phyloP scores from a whole-genome alignment of 2,113 vertebrate genomes.

The Apteryx mantelli region DNA sequence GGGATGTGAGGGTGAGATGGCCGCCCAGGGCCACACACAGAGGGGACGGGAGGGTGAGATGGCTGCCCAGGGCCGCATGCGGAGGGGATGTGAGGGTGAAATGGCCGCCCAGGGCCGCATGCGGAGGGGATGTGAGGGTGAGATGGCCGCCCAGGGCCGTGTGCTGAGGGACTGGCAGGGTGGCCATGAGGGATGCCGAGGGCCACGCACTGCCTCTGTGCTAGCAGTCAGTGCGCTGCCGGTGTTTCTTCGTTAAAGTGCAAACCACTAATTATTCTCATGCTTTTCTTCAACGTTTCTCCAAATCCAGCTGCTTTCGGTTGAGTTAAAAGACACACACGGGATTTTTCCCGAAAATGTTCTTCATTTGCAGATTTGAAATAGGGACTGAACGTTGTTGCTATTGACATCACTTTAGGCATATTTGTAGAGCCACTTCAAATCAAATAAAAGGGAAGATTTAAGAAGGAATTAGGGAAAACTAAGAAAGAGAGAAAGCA shows the following conservation, averaged over 20 bases:
- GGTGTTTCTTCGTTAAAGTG: neutral
- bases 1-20: no score
- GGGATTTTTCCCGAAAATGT: neutral
- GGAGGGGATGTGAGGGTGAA: no score
- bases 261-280: accelerated
- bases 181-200: neutral
- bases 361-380: neutral
- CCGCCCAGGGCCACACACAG: no score
- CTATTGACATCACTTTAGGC: neutral
- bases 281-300: accelerated
- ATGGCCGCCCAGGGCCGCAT: no score
- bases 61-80: no score
- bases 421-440: neutral
- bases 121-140: no score
- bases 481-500: neutral
- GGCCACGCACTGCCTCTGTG: no score
- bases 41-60: no score
- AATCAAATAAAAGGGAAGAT: neutral
- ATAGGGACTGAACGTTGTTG: neutral
- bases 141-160: no score
- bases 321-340: neutral
- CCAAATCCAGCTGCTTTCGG: neutral
- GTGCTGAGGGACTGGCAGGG: neutral
- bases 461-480: neutral
- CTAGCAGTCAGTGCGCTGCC: no score